Conservation (phyloP, 2,888 invertebrate species). For the Hoplodrina ambigua region DNA sequence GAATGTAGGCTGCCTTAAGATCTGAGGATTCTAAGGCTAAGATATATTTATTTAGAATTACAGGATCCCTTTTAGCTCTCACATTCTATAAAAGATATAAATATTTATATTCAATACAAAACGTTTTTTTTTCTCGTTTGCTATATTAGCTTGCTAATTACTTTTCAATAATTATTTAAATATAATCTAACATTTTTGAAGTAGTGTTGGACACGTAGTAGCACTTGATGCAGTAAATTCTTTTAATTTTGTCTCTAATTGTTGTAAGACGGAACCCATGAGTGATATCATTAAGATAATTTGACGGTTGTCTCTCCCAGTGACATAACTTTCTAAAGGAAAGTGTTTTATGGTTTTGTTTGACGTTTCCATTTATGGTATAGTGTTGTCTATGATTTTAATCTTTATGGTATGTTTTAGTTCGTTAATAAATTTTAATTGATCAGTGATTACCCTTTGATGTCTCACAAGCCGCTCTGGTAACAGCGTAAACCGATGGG, state of each 20-base stretch:
- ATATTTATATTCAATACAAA: too few species aligned
- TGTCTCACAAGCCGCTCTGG: slow-evolving; percentile 16
- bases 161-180: too few species aligned
- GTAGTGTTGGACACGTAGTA: too few species aligned
- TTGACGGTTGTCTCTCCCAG: slow-evolving; percentile 7
- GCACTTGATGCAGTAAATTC: too few species aligned
- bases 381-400: slow-evolving; percentile 25
- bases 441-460: slow-evolving; percentile 35
- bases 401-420: slow-evolving; percentile 43
- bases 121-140: too few species aligned
- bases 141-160: too few species aligned
- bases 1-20: background rate
- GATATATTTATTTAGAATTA: too few species aligned
- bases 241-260: background rate
- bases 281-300: background rate
- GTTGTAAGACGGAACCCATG: background rate
- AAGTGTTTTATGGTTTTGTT: slow-evolving; percentile 48
- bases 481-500: background rate
- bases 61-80: too few species aligned
- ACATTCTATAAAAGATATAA: too few species aligned
- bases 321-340: slow-evolving; percentile 42
- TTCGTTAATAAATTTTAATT: slow-evolving; percentile 41
- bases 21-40: background rate
- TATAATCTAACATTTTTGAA: too few species aligned
- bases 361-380: slow-evolving; percentile 33